Evolutionary conservation across 2,888 invertebrate species (phyloP), one percentile per base, ranked within the genome.

Genomic region (Hydrotaea diabolus): DNA sequence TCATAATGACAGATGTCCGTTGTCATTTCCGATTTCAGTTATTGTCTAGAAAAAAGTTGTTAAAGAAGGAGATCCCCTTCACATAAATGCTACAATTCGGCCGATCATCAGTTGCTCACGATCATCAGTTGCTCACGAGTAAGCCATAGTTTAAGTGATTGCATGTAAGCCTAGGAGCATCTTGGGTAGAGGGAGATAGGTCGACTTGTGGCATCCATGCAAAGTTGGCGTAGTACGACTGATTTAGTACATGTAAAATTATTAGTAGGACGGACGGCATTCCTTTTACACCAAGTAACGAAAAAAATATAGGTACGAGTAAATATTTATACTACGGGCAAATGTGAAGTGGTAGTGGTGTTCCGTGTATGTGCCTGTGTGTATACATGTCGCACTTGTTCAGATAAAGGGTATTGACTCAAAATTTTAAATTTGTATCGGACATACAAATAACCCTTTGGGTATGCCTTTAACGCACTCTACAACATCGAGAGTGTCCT

Each of bases 261-360:
- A 59, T 73, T 77, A 78, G 74, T 80, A 86, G 72, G 82, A 80
- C 73, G 72, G 82, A 80, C 73, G 80, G 82, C 85, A 86, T 86
- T 80, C 82, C 53, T 82, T 73, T 31, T 4, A 86, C 82, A 80
- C 74, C 78, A 85, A 84, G 74, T 77, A 83, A 64, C 53, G 73
- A 79, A 66, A 19, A 69, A 69, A 69, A 46, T 23, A 31, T 57
- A 73, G 23, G 46, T 46, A 69, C 39, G 13, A 43, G 36, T 66
- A 43, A 66, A 66, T 66, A 64, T 39, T 66, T 15, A 66, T 66
- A 21, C 69, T 69, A 69, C 69, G 46, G 23, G 59, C 15, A n/a
- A 26, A 26, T 23, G 59, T 15, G 31, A 36, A 46, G 69, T 69
- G 46, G 66, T 17, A 23, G 69, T 69, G 21, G 49, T 9, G 26